phyloP scores from a whole-genome alignment of 2,888 invertebrate genomes.

The Parelbella ahira region DNA sequence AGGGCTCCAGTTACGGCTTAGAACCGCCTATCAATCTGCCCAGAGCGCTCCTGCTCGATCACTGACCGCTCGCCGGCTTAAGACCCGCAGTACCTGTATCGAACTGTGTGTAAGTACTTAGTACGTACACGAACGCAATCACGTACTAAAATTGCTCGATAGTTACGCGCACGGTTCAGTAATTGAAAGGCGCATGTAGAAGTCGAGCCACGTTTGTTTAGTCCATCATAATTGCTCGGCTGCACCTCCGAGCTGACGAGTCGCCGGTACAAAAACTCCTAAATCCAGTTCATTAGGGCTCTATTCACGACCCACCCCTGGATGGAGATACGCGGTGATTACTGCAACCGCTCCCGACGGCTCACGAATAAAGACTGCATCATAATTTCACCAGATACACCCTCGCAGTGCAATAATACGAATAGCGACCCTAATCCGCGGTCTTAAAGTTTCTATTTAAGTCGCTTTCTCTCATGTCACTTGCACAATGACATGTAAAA shows the following conservation, averaged over 20 bases:
- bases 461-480: conserved; percentile 53
- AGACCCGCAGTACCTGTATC: conserved; percentile 32
- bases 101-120: conserved; percentile 22
- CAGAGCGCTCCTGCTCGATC: conserved; percentile 51
- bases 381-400: conserved; percentile 80
- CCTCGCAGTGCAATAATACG: conserved; percentile 47
- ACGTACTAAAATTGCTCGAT: conserved; percentile 31
- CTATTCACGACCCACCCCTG: conserved; percentile 78
- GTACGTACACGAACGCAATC: conserved; percentile 44
- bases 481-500: conserved; percentile 81
- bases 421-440: conserved; percentile 55
- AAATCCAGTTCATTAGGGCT: conserved; percentile 81
- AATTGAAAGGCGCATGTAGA: conserved; percentile 55
- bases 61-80: conserved; percentile 44
- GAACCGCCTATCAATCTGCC: conserved; percentile 60
- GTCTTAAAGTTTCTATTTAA: conserved; percentile 56
- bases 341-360: conserved; percentile 81
- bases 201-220: conserved; percentile 66
- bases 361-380: conserved; percentile 81
- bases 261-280: conserved; percentile 78
- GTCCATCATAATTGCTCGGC: conserved; percentile 75
- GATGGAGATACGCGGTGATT: conserved; percentile 81
- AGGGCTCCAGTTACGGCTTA: conserved; percentile 51
- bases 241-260: conserved; percentile 75
- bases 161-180: conserved; percentile 38